Evolutionary conservation across 2,888 invertebrate genomes (phyloP).

Genomic region (Xestoiulus laeticollis): DNA sequence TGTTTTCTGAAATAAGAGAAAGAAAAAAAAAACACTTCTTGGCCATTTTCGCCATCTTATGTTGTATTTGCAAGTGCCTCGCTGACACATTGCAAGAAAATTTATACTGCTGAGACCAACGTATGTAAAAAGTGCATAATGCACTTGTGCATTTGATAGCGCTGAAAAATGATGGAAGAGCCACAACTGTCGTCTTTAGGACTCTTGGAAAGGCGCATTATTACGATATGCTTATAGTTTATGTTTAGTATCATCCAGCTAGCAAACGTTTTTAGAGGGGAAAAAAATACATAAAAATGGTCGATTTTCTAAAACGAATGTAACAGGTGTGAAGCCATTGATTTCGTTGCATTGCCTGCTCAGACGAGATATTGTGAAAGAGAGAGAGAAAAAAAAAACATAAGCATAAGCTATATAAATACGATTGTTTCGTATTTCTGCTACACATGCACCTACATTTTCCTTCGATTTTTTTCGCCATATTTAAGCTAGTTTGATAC

Average conservation of each 20-base stretch:
- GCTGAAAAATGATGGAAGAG: slow-evolving; percentile 21
- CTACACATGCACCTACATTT: neutral
- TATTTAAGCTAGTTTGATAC: neutral
- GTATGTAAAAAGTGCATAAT: slow-evolving; percentile 13
- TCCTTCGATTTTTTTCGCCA: neutral
- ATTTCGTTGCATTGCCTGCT: slow-evolving; percentile 1
- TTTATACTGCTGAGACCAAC: neutral
- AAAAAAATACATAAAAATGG: neutral
- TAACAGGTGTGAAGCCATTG: slow-evolving; percentile 37
- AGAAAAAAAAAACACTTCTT: neutral
- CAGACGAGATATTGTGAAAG: neutral
- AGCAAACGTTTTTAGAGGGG: neutral
- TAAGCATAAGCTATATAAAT: slow-evolving; percentile 7
- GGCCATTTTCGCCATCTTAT: neutral
- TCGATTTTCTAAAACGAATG: slow-evolving; percentile 7
- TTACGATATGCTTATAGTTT: slow-evolving; percentile 21
- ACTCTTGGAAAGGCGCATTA: neutral
- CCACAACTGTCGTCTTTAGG: slow-evolving; percentile 37
- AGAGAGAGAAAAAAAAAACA: neutral
- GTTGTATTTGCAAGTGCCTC: neutral
- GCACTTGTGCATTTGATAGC: slow-evolving; percentile 10
- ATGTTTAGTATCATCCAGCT: neutral
- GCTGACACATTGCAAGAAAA: neutral
- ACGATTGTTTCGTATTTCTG: neutral
- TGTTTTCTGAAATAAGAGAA: too few relatives aligned